Evolutionary conservation across 2,888 invertebrate species (phyloP), one percentile per base, ranked within the genome.

Genomic region (Eupithecia exiguata): DNA sequence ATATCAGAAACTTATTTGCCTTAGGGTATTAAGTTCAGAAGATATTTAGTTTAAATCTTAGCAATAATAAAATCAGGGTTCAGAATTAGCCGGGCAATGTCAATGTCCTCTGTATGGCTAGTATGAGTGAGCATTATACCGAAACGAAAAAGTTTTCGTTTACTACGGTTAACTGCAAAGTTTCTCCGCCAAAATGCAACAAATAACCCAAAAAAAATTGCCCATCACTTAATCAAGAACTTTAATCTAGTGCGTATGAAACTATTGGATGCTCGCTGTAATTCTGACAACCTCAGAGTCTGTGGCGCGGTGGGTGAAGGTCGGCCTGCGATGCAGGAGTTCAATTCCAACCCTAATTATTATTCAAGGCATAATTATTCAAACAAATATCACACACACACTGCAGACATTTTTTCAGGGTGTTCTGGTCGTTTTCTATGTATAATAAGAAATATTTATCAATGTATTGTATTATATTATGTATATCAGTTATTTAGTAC

Each of bases 11-110:
- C 35, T 70, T 68, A 63, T 74, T 53, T 63, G 61, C 70, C 74
- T 63, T 9, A n/a, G 49, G 68, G 74, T 43, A 61, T 65, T 69
- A 61, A 73, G 66, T 69, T 73, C 40, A 46, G 40, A 61, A 46
- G 58, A 61, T 61, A 69, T 46, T 73, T 46, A 36, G 66, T 66
- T 67, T 69, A 61, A 70, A 70, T 73, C 18, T 58, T 25, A 63
- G 18, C 61, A 53, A 25, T 40, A 63, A 65, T 68, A 21, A 49
- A 67, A 49, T 68, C 70, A 36, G 2, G 18, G 46, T 43, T 58
- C 21, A 35, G 69, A 65, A 46, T n/a, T 68, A 36, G 21, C 68
- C 10, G 0, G 14, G 36, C n/a, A 30, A 69, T 40, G 61, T 62
- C 43, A 25, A 62, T 69, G 69, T 14, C 58, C 58, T 53, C 14